Evolutionary conservation across 2,888 invertebrate genomes (phyloP).

Genomic region (Erebia epiphron): DNA sequence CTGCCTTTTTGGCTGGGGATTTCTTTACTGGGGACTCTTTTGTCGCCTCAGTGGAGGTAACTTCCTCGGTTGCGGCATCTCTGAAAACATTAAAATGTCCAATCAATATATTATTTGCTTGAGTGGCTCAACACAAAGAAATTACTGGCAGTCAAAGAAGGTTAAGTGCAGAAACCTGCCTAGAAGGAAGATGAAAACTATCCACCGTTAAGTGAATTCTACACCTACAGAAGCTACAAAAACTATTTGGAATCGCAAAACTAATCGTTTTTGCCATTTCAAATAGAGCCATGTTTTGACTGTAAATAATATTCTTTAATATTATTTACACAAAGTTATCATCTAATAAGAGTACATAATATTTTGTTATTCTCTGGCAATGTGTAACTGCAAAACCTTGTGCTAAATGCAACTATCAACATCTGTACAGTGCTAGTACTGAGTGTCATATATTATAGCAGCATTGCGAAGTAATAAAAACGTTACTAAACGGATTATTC

Average conservation of each 20-base stretch:
- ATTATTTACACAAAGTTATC: neutral
- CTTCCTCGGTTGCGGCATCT: constrained; percentile 74
- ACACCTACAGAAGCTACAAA: too few relatives aligned
- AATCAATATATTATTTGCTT: neutral
- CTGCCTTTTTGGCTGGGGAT: constrained; percentile 77
- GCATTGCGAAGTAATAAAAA: constrained; percentile 17
- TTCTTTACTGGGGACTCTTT: constrained; percentile 80
- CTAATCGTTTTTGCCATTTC: too few relatives aligned
- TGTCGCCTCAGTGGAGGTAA: constrained; percentile 72
- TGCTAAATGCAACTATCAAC: constrained; percentile 24
- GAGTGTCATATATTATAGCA: neutral
- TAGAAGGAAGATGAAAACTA: too few relatives aligned
- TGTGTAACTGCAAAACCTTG: constrained; percentile 4
- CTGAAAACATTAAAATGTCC: constrained; percentile 54
- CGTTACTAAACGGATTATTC: constrained; percentile 19
- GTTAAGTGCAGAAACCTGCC: too few relatives aligned
- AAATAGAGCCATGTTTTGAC: too few relatives aligned
- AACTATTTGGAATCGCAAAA: too few relatives aligned
- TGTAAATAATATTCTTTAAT: neutral
- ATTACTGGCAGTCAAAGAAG: too few relatives aligned
- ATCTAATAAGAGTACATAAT: neutral
- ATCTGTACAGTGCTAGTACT: neutral
- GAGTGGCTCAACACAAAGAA: neutral
- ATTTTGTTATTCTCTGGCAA: neutral
- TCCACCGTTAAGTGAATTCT: too few relatives aligned